phyloP scores from a whole-genome alignment of 2,797 vertebrate species.

The Pipistrellus kuhlii region DNA sequence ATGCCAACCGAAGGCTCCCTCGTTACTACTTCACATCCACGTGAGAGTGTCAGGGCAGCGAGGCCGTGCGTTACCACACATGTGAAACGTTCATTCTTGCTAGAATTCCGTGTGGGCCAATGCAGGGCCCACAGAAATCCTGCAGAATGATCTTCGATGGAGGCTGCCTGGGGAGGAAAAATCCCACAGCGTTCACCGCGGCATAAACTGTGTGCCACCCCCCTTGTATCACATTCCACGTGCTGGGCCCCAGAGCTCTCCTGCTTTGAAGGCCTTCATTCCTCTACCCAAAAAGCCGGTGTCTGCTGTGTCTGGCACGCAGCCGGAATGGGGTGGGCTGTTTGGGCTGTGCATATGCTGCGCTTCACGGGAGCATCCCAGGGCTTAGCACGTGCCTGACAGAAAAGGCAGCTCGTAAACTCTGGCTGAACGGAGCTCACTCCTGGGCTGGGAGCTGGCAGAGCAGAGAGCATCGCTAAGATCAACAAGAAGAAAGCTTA shows the following conservation, averaged over 20 bases:
- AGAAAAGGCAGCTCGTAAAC: neutral
- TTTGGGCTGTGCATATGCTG: neutral
- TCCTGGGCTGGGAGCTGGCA: neutral
- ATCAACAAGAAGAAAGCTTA: conserved; percentile 36
- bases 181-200: neutral
- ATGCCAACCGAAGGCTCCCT: conserved; percentile 16
- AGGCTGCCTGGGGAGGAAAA: neutral
- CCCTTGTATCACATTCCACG: neutral
- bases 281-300: neutral
- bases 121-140: conserved; percentile 24
- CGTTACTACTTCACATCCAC: conserved; percentile 39
- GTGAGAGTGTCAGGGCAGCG: neutral
- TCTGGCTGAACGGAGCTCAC: neutral
- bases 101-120: neutral
- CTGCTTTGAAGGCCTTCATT: neutral
- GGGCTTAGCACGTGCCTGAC: neutral
- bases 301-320: neutral
- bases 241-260: neutral
- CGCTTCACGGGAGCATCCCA: neutral
- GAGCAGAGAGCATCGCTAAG: neutral
- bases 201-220: neutral
- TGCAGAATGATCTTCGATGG: neutral
- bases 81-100: neutral
- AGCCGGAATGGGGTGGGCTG: neutral
- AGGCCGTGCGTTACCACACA: neutral